phyloP scores from a whole-genome alignment of 2,797 vertebrate genomes.

The Eulemur albifrons region DNA sequence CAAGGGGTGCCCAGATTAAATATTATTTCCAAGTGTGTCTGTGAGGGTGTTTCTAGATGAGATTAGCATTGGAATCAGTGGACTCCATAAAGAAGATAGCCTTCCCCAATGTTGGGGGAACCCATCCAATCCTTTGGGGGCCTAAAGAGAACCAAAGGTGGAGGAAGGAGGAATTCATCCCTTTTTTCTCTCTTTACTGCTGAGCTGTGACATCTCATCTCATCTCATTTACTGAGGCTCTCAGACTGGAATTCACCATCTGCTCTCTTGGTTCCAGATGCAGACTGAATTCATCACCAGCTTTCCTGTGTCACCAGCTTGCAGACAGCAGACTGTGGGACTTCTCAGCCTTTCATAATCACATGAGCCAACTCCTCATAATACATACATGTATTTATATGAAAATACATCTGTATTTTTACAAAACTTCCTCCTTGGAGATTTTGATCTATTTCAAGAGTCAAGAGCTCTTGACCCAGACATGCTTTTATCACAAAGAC shows the following conservation, averaged over 20 bases:
- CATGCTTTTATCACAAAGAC: neutral
- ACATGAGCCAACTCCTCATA: neutral
- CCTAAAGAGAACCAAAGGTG: neutral
- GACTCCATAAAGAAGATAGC: neutral
- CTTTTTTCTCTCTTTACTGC: neutral
- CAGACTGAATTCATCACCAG: neutral
- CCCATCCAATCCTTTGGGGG: neutral
- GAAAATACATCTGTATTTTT: neutral
- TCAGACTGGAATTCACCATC: neutral
- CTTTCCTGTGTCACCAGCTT: neutral
- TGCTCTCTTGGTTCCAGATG: neutral
- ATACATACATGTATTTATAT: neutral
- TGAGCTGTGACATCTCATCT: neutral
- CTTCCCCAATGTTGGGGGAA: accelerated
- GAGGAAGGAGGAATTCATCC: neutral
- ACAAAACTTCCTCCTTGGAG: neutral
- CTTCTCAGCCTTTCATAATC: neutral
- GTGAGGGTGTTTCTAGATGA: neutral
- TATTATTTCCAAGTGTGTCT: neutral
- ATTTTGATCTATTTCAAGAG: neutral
- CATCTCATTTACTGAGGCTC: neutral
- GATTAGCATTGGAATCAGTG: neutral
- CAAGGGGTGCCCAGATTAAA: neutral
- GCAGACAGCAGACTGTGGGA: neutral
- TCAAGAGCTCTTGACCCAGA: neutral